Percentiles rank a stretch among this genome's conserved stretches.
Evolutionary conservation across 2,797 vertebrate genomes (phyloP).

Genomic region (Halcyon chelicuti): DNA sequence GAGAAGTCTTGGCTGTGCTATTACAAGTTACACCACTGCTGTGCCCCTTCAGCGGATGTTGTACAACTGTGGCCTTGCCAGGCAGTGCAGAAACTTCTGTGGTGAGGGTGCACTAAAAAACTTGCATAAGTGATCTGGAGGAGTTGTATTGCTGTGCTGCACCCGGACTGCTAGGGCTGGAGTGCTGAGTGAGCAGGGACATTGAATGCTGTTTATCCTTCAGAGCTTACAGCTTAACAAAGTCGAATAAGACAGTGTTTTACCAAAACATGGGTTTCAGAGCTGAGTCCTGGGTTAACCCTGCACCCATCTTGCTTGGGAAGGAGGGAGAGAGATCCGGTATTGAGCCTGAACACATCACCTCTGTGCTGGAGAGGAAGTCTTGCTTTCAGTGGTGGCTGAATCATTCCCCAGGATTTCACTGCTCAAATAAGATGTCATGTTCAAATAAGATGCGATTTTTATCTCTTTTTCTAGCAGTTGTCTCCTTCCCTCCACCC

Average conservation of each 20-base stretch:
- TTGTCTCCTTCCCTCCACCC: background rate
- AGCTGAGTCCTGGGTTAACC: background rate
- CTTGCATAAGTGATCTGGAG: background rate
- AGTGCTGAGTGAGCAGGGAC: background rate
- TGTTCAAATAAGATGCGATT: background rate
- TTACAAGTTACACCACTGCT: background rate
- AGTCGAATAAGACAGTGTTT: background rate
- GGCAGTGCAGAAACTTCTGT: background rate
- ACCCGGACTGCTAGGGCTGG: background rate
- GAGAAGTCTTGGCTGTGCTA: background rate
- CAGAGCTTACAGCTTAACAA: background rate
- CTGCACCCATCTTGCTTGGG: background rate
- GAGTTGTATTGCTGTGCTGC: background rate
- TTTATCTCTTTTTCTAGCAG: background rate
- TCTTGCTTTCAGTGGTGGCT: background rate
- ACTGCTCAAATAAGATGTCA: background rate
- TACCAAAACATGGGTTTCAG: background rate
- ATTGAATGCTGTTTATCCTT: background rate
- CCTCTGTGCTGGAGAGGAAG: background rate
- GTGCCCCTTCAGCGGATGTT: background rate
- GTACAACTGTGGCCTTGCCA: background rate
- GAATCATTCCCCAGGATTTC: slow-evolving; percentile 18
- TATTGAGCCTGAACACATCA: background rate
- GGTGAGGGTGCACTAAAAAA: background rate
- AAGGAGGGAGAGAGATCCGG: background rate